Evolutionary conservation across 1,140 invertebrate species (phyloP).

Genomic region (Drosophila nikananu): DNA sequence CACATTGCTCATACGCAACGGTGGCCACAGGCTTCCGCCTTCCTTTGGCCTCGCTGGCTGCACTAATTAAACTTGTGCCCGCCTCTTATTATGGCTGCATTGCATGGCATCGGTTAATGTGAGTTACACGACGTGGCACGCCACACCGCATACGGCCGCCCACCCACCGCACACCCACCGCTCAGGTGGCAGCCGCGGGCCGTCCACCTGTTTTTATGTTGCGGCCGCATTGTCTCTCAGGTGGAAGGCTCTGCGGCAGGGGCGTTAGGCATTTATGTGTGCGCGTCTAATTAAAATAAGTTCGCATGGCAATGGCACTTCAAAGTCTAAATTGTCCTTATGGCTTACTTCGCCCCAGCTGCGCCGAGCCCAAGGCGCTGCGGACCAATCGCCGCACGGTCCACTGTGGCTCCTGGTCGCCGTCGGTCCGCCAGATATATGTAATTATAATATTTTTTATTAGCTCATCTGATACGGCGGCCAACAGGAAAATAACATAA

Average conservation of each 20-base stretch:
- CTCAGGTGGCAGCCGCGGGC: constrained; percentile 11
- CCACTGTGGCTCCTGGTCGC: constrained; percentile 7
- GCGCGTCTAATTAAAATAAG: constrained; percentile 82
- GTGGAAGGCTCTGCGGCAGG: constrained; percentile 54
- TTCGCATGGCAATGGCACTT: constrained; percentile 82
- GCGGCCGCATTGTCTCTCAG: constrained; percentile 67
- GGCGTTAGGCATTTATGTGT: constrained; percentile 80
- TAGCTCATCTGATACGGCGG: constrained; percentile 83
- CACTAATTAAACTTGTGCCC: constrained; percentile 83
- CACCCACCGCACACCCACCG: constrained; percentile 3
- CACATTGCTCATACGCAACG: constrained; percentile 83
- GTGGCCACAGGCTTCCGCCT: constrained; percentile 69
- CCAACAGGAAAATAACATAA: constrained; percentile 79
- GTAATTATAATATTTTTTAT: constrained; percentile 85
- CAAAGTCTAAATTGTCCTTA: constrained; percentile 83
- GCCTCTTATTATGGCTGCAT: constrained; percentile 82
- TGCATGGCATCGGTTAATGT: constrained; percentile 83
- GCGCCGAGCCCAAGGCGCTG: constrained; percentile 52
- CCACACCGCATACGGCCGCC: constrained; percentile 7
- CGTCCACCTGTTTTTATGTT: constrained; percentile 70
- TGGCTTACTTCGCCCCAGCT: constrained; percentile 72
- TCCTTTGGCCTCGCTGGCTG: constrained; percentile 71
- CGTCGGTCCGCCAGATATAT: constrained; percentile 47
- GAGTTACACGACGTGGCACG: constrained; percentile 62
- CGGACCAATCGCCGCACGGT: constrained; percentile 18